Base-by-base conservation (phyloP, 2,888 invertebrate species). In the Volucella zonaria region DNA sequence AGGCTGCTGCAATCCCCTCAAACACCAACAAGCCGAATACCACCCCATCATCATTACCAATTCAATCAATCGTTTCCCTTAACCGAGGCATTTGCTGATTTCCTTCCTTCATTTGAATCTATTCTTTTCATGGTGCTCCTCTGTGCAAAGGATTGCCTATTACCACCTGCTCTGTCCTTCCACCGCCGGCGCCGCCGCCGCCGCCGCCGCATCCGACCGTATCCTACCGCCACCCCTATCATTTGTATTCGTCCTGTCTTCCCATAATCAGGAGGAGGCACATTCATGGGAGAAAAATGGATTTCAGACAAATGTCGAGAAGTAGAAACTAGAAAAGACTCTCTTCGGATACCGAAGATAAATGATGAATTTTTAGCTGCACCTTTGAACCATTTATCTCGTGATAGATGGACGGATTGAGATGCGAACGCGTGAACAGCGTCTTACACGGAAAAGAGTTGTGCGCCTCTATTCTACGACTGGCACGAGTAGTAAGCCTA, bases 341-440 rank as follows among this genome's bases (percentile, higher is more conserved):
- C 61, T 76, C 66, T 76, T 49, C 80, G 43, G 71, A 67, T 66
- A 59, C 58, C 31, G 49, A 76, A 85, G 85, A 85, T 85, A 85
- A 85, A 85, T 85, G 85, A 85, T 81, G 85, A 85, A 81, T 81
- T 85, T 85, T 85, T 81, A 81, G 85, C 73, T 73, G 85, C 81
- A 85, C 85, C 81, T 67, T 81, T 81, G 85, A 85, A 85, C 85
- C 85, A 77, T 85, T 80, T 81, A 81, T 85, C 81, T 80, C 62
- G 56, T 68, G 85, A 85, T 81, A 77, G 85, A 85, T 81, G 81
- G 73, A 77, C 73, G 85, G 85, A 85, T 81, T 74, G 76, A 76
- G 71, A 81, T 80, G 71, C 62, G 81, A 85, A 85, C 76, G 81
- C 81, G 85, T 73, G 81, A 85, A 85, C 81, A 80, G 76, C 56